Evolutionary conservation across 64 coral and sea anemone genomes (phyloP).

Genomic region (Montipora capricornis): DNA sequence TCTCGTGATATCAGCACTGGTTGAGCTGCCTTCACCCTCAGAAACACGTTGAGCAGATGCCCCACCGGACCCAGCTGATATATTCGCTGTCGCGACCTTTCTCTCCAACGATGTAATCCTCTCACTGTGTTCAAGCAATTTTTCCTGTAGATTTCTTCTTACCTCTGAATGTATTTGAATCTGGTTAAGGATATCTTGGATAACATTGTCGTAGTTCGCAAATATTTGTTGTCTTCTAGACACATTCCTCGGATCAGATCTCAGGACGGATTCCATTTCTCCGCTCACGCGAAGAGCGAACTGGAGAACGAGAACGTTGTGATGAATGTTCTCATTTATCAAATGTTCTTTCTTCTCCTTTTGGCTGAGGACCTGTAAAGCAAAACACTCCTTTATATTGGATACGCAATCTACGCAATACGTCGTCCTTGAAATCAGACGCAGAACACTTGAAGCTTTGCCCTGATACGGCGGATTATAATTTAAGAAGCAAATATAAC

Average conservation of each 20-base stretch:
- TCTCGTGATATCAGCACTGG: not conserved
- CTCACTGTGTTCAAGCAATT: not conserved
- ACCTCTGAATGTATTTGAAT: not conserved
- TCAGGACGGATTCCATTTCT: not conserved
- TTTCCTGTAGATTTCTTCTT: not conserved
- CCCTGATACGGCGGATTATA: too few relatives aligned
- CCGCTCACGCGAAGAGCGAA: not conserved
- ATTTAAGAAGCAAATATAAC: too few relatives aligned
- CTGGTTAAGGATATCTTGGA: conserved; percentile 4
- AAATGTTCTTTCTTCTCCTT: conserved; percentile 6
- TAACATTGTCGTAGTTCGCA: not conserved
- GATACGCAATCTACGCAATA: too few relatives aligned
- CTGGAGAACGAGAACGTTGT: not conserved
- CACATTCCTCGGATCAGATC: not conserved
- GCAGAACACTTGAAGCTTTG: too few relatives aligned
- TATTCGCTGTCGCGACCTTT: not conserved
- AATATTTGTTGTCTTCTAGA: not conserved
- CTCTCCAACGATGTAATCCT: not conserved
- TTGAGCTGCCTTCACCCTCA: not conserved
- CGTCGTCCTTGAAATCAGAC: too few relatives aligned
- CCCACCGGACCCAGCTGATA: not conserved
- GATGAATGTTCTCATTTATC: not conserved
- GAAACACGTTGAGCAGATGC: not conserved
- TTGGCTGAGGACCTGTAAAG: conserved; percentile 16
- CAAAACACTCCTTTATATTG: not conserved